Evolutionary conservation across 2,888 invertebrate species (phyloP).

Genomic region (Macropis europaea): DNA sequence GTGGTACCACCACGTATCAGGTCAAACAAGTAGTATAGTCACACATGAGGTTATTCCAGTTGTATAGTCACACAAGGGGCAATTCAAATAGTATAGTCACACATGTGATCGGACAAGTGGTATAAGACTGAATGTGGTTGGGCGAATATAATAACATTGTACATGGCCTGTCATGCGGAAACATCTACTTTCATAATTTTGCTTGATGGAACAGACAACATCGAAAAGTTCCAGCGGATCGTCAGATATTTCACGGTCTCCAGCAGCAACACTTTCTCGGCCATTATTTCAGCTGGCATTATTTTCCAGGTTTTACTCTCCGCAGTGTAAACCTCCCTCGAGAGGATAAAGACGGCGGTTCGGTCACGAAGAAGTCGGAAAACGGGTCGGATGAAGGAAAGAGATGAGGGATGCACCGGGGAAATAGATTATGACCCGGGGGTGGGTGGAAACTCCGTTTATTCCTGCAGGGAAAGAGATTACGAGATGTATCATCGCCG

Average conservation of each 20-base stretch:
- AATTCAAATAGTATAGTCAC: no score
- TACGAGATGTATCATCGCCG: conserved; percentile 51
- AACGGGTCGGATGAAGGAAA: conserved; percentile 22
- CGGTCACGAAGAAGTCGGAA: conserved; percentile 26
- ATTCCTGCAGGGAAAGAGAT: conserved; percentile 49
- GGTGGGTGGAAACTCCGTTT: conserved; percentile 21
- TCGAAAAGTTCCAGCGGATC: neutral
- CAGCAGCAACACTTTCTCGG: conserved; percentile 5
- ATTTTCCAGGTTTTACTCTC: conserved; percentile 18
- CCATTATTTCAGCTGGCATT: conserved; percentile 12
- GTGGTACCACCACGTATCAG: no score
- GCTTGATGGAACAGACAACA: no score
- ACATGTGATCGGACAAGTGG: no score
- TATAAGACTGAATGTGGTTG: no score
- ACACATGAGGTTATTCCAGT: no score
- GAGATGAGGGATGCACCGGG: conserved; percentile 6
- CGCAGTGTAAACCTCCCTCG: conserved; percentile 39
- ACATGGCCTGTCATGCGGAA: no score
- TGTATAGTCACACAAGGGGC: no score
- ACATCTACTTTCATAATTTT: no score
- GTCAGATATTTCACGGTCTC: conserved; percentile 51
- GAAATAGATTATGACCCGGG: conserved; percentile 53
- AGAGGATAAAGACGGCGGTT: conserved; percentile 48
- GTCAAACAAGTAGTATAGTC: no score
- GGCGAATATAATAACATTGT: no score